Conservation (phyloP, 2,888 invertebrate species). For the Brachyptera risi region DNA sequence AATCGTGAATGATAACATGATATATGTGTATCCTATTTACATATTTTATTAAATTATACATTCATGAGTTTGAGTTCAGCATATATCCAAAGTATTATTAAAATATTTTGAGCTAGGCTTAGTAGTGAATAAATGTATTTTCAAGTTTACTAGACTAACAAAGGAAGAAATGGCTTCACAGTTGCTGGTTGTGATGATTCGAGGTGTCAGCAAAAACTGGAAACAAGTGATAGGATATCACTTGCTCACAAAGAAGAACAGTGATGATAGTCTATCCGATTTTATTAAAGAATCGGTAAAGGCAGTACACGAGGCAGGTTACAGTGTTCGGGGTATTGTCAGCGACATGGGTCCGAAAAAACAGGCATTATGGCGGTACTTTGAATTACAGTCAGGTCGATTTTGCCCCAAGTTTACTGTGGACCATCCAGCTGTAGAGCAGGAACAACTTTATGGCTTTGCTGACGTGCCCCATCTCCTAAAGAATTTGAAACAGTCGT, state of each 20-base stretch:
- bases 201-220: conserved; percentile 16
- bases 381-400: neutral
- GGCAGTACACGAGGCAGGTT: conserved; percentile 4
- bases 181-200: conserved; percentile 4
- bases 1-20: too few species aligned
- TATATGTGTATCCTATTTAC: too few species aligned
- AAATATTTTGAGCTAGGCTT: too few species aligned
- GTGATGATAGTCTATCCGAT: neutral
- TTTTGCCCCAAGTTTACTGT: neutral
- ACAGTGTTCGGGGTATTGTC: conserved; percentile 1
- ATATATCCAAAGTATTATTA: too few species aligned
- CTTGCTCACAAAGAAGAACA: neutral
- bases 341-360: conserved; percentile 22
- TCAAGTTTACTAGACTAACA: too few species aligned
- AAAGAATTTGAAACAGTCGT: neutral
- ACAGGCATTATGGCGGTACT: neutral
- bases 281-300: neutral
- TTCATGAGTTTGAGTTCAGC: too few species aligned
- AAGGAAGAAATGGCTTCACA: neutral
- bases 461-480: neutral
- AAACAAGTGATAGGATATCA: conserved; percentile 16
- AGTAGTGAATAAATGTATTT: too few species aligned
- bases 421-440: neutral
- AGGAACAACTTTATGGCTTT: neutral
- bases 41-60: too few species aligned